These are phyloP conservation scores for Cephus pygmeus DNA, from an alignment of 2,888 invertebrate species.

Conservation along the genomic window DNA sequence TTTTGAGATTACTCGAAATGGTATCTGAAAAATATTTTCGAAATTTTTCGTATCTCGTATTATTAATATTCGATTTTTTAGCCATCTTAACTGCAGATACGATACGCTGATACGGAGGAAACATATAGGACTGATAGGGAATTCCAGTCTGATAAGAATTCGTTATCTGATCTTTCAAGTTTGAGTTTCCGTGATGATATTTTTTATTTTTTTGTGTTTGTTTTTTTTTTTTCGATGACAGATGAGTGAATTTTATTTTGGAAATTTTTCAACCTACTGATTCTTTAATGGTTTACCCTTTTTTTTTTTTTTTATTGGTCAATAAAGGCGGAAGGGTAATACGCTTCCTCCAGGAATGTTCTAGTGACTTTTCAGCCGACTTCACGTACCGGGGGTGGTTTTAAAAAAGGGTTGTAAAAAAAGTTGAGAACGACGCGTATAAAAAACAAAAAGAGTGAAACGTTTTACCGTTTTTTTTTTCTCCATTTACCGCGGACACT, in stretches of 20 bases:
- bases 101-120: too few species aligned
- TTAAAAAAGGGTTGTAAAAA: conserved; percentile 22
- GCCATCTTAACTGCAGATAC: neutral
- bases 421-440: neutral
- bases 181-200: neutral
- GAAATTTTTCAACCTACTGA: neutral
- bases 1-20: neutral
- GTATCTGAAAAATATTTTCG: neutral
- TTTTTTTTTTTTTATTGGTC: neutral
- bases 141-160: neutral
- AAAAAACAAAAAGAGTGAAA: conserved; percentile 28
- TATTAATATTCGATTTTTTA: neutral
- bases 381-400: neutral
- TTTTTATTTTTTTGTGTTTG: neutral
- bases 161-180: neutral
- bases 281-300: neutral
- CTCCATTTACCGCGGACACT: neutral
- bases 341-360: conserved; percentile 20
- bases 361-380: conserved; percentile 32
- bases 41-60: neutral
- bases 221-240: conserved; percentile 8
- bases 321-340: neutral
- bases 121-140: neutral
- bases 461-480: conserved; percentile 32
- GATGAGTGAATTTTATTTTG: conserved; percentile 3